Evolutionary conservation across 2,888 invertebrate species (phyloP).

Genomic region (Drosophila cognata): DNA sequence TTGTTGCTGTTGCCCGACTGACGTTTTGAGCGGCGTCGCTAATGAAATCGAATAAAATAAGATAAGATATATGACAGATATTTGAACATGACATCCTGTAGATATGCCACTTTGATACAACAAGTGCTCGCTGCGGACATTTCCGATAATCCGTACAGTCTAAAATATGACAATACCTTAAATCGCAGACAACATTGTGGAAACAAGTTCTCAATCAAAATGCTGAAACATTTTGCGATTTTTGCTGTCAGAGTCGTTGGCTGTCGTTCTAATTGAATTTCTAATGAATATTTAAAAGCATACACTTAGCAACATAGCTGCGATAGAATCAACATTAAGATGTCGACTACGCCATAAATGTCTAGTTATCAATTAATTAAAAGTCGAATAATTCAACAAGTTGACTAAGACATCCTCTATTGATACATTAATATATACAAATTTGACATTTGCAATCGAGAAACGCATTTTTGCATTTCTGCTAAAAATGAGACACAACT

Average conservation of each 20-base stretch:
- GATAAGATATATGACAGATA: constrained; percentile 63
- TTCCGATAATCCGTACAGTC: constrained; percentile 48
- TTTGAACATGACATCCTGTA: constrained; percentile 72
- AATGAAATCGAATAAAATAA: constrained; percentile 71
- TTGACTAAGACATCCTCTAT: background rate
- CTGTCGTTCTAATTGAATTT: constrained; percentile 46
- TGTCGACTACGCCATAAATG: background rate
- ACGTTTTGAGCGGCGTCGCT: constrained; percentile 47
- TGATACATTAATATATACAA: background rate
- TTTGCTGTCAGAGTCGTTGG: constrained; percentile 53
- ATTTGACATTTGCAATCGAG: background rate
- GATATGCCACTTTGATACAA: constrained; percentile 63
- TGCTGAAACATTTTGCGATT: constrained; percentile 50
- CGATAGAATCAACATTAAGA: background rate
- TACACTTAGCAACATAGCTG: constrained; percentile 53
- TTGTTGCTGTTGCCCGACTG: constrained; percentile 38
- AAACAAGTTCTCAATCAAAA: constrained; percentile 72
- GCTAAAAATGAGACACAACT: background rate
- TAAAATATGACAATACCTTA: constrained; percentile 24
- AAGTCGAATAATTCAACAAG: background rate
- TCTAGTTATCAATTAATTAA: background rate
- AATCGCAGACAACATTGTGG: constrained; percentile 12
- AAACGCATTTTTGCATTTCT: background rate
- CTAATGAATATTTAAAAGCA: constrained; percentile 45
- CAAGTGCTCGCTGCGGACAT: constrained; percentile 46